Evolutionary conservation across 2,797 vertebrate genomes (phyloP).

Genomic region (Morus bassanus): DNA sequence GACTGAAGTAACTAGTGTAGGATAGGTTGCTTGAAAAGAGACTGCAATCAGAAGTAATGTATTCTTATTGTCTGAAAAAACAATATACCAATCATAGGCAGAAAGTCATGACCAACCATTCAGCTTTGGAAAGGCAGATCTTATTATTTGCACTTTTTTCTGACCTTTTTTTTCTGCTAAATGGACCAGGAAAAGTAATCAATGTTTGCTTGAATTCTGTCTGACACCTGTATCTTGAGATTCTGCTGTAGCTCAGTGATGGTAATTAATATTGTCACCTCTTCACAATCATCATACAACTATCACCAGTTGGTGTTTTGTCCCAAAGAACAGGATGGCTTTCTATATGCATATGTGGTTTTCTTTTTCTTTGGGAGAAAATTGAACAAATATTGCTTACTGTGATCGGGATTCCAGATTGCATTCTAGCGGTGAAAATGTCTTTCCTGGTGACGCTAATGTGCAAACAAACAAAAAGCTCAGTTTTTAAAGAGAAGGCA

Average conservation of each 20-base stretch:
- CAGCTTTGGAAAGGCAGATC: neutral
- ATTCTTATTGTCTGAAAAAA: neutral
- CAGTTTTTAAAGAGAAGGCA: neutral
- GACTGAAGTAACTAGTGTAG: neutral
- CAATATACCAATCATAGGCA: neutral
- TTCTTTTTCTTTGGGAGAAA: conserved; percentile 8
- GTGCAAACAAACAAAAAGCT: neutral
- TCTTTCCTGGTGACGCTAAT: neutral
- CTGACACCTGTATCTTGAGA: neutral
- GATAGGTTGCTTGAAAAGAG: neutral
- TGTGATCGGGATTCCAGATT: neutral
- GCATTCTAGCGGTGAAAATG: neutral
- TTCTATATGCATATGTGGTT: neutral
- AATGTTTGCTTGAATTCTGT: neutral
- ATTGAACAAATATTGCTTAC: conserved; percentile 13
- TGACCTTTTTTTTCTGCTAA: neutral
- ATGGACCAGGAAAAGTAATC: neutral
- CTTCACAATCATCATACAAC: neutral
- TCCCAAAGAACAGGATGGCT: neutral
- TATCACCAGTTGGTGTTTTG: neutral
- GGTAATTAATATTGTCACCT: neutral
- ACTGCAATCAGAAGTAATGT: neutral
- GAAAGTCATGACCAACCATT: neutral
- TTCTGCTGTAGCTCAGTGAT: neutral
- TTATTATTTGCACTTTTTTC: neutral